Base-by-base conservation (phyloP, 2,888 invertebrate species). In the Tupiocoris notatus region DNA sequence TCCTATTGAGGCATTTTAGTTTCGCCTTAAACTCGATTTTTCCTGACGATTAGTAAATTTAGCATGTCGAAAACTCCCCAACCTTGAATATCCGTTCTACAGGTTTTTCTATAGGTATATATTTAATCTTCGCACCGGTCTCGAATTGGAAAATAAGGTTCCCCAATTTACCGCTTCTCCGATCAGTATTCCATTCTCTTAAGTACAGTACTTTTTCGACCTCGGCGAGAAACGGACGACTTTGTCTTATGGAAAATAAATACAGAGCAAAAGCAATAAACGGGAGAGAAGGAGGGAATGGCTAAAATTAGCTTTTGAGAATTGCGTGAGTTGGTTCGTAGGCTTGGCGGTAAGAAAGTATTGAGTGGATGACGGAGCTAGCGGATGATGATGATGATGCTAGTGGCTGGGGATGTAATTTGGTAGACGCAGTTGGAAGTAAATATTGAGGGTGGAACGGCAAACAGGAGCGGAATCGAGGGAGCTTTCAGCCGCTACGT, bases 251-350 rank as follows among this genome's bases (percentile, higher is more conserved):
- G 75, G 75, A 75, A 75, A 75, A 75, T 75, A 75, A 75, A 75
- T 75, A 75, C 75, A n/a, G 64, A 75, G 57, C 65, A 57, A 75
- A 66, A 75, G 75, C 75, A 75, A 75, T 75, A 75, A 65, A 75
- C 70, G 68, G 62, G 24, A 20, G 6, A 21, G 54, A 39, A 39
- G 39, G 20, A 6, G 25, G 22, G 54, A 39, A 61, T 64, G 77
- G 58, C 71, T 77, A 71, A 77, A 71, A 71, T 77, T 77, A 71
- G 64, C 77, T 71, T 77, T 77, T 57, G 68, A 39, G 70, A 68
- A 17, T n/a, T 59, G n/a, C 20, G 59, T n/a, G 59, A 20, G 59
- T 20, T 59, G 59, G 17, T 54, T 17, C 16, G 58, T 25, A 56
- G 70, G 71, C 7, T 2, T 3, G 16, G 54, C 23, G 25, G 6